Percentiles rank a stretch among this genome's conserved stretches.
These are phyloP conservation scores for Solea senegalensis DNA, from an alignment of 2,113 vertebrate species.

Conservation along the genomic window DNA sequence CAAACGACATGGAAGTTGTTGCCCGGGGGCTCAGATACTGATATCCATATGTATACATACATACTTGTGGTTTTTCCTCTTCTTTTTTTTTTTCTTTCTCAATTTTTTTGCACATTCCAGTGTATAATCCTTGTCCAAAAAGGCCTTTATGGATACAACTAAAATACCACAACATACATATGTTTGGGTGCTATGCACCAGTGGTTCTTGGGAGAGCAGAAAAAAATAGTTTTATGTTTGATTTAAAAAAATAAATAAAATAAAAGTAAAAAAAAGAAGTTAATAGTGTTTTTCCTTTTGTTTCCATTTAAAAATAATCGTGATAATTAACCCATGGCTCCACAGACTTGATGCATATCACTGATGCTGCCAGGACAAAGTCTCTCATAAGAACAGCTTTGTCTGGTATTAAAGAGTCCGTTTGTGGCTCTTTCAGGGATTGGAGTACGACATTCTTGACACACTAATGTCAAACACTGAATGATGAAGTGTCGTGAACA, in stretches of 20 bases:
- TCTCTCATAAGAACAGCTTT: conserved; percentile 3
- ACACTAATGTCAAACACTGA: neutral
- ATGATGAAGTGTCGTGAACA: conserved; percentile 9
- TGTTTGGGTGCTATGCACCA: conserved; percentile 59
- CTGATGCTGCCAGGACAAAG: neutral
- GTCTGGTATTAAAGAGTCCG: too few relatives aligned
- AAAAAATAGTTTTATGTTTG: neutral
- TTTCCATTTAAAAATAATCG: conserved; percentile 24
- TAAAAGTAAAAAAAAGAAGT: neutral
- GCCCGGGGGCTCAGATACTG: conserved; percentile 22
- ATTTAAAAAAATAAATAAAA: conserved; percentile 2
- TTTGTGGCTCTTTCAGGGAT: neutral
- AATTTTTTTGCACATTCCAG: conserved; percentile 74
- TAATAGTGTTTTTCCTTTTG: conserved; percentile 36
- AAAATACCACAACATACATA: conserved; percentile 39
- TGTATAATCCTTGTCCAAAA: conserved; percentile 61
- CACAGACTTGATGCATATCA: conserved; percentile 42
- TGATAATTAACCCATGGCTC: conserved; percentile 15
- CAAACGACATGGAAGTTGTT: conserved; percentile 17
- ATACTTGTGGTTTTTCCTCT: conserved; percentile 27
- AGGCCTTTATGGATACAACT: conserved; percentile 70
- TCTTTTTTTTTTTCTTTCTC: conserved; percentile 11
- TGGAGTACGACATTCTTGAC: neutral
- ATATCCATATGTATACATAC: conserved; percentile 16
- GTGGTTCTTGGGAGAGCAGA: conserved; percentile 37